These are phyloP conservation scores for Eciton burchellii DNA, from an alignment of 1,140 invertebrate species.

Conservation along the genomic window DNA sequence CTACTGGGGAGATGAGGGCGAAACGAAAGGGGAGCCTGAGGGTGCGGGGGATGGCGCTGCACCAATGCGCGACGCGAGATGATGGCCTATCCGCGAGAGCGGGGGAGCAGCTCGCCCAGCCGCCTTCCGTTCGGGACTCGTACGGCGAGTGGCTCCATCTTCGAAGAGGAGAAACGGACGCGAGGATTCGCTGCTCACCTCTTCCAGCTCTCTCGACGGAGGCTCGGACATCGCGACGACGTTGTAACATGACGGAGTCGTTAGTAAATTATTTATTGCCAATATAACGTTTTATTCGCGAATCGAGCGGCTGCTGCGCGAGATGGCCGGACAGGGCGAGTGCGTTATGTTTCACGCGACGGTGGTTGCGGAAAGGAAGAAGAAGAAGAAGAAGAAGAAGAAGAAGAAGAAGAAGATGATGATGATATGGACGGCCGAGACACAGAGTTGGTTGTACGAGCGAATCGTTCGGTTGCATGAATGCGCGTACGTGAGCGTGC, in stretches of 20 bases:
- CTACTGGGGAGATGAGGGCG: background rate
- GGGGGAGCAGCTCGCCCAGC: background rate
- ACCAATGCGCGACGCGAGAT: conserved; percentile 49
- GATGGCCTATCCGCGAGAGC: conserved; percentile 43
- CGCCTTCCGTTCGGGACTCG: conserved; percentile 21
- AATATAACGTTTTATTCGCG: conserved; percentile 68
- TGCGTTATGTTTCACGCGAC: conserved; percentile 46
- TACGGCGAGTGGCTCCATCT: conserved; percentile 4
- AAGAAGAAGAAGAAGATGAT: no score
- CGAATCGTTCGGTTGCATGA: conserved; percentile 55
- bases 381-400: conserved; percentile 39
- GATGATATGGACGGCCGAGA: conserved; percentile 51
- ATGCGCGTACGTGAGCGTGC: conserved; percentile 35
- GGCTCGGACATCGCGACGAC: conserved; percentile 74
- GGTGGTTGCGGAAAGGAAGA: conserved; percentile 22
- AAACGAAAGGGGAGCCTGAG: background rate
- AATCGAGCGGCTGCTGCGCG: conserved; percentile 44
- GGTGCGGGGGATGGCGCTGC: conserved; percentile 4
- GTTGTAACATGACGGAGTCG: conserved; percentile 44
- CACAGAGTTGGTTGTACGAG: conserved; percentile 47
- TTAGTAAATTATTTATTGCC: conserved; percentile 85
- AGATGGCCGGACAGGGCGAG: conserved; percentile 54
- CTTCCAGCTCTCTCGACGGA: conserved; percentile 48
- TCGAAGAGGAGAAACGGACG: background rate
- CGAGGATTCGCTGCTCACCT: conserved; percentile 25